Conservation (phyloP, 2,113 vertebrate genomes). For the Chaetorhynchus papuensis region DNA sequence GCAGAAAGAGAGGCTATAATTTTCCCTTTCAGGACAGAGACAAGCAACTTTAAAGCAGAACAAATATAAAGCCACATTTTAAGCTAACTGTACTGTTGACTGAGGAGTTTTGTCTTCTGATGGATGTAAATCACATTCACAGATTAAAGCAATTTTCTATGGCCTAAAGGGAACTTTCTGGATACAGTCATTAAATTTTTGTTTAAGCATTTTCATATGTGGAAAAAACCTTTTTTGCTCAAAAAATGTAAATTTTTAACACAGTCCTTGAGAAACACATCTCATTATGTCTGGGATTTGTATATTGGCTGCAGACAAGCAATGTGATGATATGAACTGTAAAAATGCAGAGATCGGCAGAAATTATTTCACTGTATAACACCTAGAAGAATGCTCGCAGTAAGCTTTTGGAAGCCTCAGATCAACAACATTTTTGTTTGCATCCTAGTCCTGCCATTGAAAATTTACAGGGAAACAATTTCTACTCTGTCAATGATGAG, state of each 20-base stretch:
- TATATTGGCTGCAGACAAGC: conserved; percentile 32
- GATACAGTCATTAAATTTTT: conserved; percentile 63
- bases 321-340: conserved; percentile 17
- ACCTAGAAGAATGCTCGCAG: background rate
- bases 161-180: conserved; percentile 65
- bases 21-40: background rate
- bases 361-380: conserved; percentile 32
- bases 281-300: conserved; percentile 31
- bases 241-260: conserved; percentile 51
- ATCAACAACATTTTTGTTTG: background rate
- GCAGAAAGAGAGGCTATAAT: background rate
- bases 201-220: conserved; percentile 71
- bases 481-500: background rate
- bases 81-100: background rate
- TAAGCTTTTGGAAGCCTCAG: background rate
- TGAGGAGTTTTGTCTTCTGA: conserved; percentile 6
- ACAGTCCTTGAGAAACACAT: conserved; percentile 40
- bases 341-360: conserved; percentile 47
- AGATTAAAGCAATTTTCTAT: conserved; percentile 74
- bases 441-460: background rate
- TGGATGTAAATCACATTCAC: conserved; percentile 55
- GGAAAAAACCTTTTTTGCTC: conserved; percentile 40
- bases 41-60: background rate
- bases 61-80: background rate
- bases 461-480: background rate